Percentiles rank a stretch among this genome's conserved stretches.
These are phyloP conservation scores for Manis crassicaudata DNA, from an alignment of 2,797 vertebrate species.

Conservation along the genomic window DNA sequence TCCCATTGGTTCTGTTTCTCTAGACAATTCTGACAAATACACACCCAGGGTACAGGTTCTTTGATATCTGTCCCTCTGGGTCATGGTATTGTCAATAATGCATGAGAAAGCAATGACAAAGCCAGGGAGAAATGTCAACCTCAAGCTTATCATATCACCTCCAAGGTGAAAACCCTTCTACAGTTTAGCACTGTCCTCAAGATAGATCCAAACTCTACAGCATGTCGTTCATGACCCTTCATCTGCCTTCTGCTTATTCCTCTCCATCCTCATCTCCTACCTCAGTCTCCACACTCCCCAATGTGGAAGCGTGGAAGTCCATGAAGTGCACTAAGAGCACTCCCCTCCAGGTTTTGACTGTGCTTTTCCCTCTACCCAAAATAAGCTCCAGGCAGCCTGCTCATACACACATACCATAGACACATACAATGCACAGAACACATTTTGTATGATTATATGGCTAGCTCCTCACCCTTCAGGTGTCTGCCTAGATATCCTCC, in stretches of 20 bases:
- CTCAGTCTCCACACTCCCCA: background rate
- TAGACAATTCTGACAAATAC: background rate
- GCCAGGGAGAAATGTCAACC: background rate
- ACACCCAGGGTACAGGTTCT: background rate
- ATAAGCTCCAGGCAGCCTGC: background rate
- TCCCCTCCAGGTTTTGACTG: background rate
- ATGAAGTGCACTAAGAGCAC: background rate
- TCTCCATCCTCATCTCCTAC: background rate
- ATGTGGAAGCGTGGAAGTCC: background rate
- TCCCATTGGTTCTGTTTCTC: background rate
- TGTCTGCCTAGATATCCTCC: background rate
- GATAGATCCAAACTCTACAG: background rate
- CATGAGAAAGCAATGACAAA: background rate
- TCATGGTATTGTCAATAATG: background rate
- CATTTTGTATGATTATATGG: background rate
- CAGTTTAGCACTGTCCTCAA: background rate
- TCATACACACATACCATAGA: background rate
- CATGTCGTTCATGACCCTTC: background rate
- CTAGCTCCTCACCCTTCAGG: background rate
- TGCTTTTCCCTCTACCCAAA: conserved; percentile 1
- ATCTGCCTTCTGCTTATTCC: background rate
- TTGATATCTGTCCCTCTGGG: background rate
- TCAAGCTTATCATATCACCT: background rate
- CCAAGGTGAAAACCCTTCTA: background rate
- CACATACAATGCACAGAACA: background rate